phyloP scores from a whole-genome alignment of 2,113 vertebrate species.

The Chaenocephalus aceratus region DNA sequence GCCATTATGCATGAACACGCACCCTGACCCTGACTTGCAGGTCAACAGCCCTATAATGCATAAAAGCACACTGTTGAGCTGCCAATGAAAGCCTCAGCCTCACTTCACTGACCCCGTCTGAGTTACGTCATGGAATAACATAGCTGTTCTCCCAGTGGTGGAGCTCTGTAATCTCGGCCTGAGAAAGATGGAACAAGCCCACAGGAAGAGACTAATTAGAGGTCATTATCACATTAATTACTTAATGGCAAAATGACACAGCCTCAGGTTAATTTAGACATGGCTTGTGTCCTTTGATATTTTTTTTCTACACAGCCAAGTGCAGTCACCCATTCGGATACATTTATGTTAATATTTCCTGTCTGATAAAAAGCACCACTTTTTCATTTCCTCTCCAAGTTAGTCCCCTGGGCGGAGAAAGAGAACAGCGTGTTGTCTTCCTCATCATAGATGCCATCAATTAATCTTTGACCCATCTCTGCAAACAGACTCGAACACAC shows the following conservation, averaged over 20 bases:
- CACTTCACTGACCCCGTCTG: conserved; percentile 7
- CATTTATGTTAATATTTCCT: conserved; percentile 14
- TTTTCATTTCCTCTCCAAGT: conserved; percentile 23
- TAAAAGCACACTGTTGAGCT: conserved; percentile 23
- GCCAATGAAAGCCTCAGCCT: conserved; percentile 16
- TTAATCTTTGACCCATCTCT: conserved; percentile 37
- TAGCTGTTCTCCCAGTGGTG: conserved; percentile 27
- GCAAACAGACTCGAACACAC: background rate
- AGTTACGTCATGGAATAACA: conserved; percentile 22
- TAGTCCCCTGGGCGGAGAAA: background rate
- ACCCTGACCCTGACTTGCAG: conserved; percentile 12
- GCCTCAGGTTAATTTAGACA: conserved; percentile 32
- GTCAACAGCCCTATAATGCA: conserved; percentile 23
- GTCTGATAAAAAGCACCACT: background rate
- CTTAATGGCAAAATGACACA: conserved; percentile 25
- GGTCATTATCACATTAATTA: conserved; percentile 56
- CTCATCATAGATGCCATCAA: conserved; percentile 21
- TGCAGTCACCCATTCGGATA: background rate
- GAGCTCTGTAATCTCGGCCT: conserved; percentile 28
- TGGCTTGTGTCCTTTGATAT: background rate
- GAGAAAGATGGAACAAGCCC: conserved; percentile 23
- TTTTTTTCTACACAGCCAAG: background rate
- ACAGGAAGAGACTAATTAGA: conserved; percentile 55
- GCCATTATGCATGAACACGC: conserved; percentile 2
- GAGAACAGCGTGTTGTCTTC: conserved; percentile 10